These are phyloP conservation scores for Pandemis heparana DNA, from an alignment of 2,888 invertebrate genomes.

Conservation along the genomic window DNA sequence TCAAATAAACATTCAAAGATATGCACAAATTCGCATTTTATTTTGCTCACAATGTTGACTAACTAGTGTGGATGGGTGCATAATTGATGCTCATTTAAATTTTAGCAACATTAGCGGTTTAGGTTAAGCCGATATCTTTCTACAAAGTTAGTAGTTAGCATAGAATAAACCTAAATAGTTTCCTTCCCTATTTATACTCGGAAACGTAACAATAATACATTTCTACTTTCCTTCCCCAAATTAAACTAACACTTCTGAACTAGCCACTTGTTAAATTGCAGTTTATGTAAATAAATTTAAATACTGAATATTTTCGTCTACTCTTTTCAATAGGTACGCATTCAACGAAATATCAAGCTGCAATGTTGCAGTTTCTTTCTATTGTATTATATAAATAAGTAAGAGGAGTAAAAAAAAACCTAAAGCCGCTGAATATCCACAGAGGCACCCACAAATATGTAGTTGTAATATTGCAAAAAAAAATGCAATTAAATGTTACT, in stretches of 20 bases:
- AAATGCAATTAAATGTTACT: not conserved
- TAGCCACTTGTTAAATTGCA: not conserved
- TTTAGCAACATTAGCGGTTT: not conserved
- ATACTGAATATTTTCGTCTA: no score
- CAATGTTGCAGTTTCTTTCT: no score
- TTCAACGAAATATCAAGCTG: no score
- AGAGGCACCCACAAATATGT: not conserved
- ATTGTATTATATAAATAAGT: no score
- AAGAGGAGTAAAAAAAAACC: no score
- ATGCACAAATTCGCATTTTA: no score
- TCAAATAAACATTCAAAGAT: no score
- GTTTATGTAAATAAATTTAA: no score
- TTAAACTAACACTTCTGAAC: not conserved
- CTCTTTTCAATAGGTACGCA: no score
- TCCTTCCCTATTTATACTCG: slow-evolving; percentile 19
- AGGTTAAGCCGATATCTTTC: not conserved
- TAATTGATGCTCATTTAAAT: not conserved
- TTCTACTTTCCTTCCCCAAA: not conserved
- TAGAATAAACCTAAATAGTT: not conserved
- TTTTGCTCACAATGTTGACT: no score
- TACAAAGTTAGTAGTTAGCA: not conserved
- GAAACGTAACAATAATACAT: not conserved
- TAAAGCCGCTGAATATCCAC: no score
- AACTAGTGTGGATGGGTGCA: no score
- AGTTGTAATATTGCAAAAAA: not conserved